Conservation (phyloP, 1,140 invertebrate species). For the Himalopsyche phryganea region DNA sequence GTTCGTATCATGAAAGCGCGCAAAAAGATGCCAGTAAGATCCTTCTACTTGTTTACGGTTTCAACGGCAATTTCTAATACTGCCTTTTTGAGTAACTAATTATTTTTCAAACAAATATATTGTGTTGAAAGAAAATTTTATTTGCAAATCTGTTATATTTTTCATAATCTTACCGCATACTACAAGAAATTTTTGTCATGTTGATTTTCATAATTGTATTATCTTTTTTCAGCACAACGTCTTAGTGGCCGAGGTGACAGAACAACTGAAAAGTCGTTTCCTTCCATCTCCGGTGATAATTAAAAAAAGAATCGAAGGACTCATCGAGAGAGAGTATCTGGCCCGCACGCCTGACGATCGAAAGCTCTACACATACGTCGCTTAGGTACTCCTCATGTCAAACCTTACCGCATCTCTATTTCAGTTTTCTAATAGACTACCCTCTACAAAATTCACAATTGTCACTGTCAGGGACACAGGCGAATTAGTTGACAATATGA, state of each 20-base stretch:
- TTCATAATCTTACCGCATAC: too few species aligned
- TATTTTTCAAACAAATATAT: too few species aligned
- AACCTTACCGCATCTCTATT: not conserved
- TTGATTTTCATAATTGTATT: too few species aligned
- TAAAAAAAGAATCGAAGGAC: conserved; percentile 97
- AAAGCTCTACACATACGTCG: conserved; percentile 90
- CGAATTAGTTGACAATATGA: too few species aligned
- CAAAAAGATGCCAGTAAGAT: conserved; percentile 82
- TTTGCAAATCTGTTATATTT: not conserved
- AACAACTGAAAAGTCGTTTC: conserved; percentile 94
- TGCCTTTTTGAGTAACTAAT: too few species aligned
- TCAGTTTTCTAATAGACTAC: not conserved
- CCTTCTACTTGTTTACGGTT: too few species aligned
- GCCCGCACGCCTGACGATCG: conserved; percentile 93
- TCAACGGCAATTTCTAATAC: not conserved
- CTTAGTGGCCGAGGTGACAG: conserved; percentile 95
- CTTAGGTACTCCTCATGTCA: conserved; percentile 58
- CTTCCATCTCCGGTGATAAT: conserved; percentile 96
- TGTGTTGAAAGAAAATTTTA: too few species aligned
- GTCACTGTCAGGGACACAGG: not conserved
- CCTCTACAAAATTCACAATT: not conserved
- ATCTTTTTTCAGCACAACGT: conserved; percentile 73
- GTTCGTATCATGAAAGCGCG: conserved; percentile 99
- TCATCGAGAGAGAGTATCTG: conserved; percentile 98
- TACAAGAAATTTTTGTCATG: too few species aligned